These are phyloP conservation scores for Nyctereutes procyonoides DNA, from an alignment of 2,113 vertebrate genomes.

Conservation along the genomic window DNA sequence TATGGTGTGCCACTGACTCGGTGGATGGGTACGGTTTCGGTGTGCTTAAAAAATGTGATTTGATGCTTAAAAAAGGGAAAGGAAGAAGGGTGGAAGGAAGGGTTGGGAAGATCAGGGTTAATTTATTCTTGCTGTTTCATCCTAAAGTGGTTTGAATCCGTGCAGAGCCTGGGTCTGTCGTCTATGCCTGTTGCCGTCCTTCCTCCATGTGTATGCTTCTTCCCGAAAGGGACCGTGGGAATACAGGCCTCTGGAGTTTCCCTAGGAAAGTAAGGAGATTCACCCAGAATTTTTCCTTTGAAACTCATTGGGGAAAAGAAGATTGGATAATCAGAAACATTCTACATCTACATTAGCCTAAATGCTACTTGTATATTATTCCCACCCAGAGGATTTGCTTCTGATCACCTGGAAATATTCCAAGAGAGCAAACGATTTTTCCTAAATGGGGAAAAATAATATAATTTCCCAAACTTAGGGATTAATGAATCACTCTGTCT, in stretches of 20 bases:
- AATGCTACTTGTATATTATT: background rate
- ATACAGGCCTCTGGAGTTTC: background rate
- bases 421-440: background rate
- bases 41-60: slow-evolving; percentile 9
- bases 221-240: background rate
- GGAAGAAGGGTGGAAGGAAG: background rate
- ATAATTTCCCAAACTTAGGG: background rate
- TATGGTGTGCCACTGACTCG: background rate
- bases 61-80: background rate
- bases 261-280: background rate
- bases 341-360: background rate
- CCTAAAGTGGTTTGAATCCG: background rate
- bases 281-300: background rate
- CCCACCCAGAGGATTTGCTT: background rate
- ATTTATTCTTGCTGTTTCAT: background rate
- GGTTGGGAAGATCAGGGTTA: background rate
- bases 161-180: background rate
- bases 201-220: background rate
- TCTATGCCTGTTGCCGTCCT: background rate
- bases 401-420: background rate
- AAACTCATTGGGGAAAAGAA: background rate
- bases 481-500: background rate
- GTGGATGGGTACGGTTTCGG: background rate
- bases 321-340: slow-evolving; percentile 11
- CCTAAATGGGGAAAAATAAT: background rate